Percentiles rank a stretch among this genome's conserved stretches.
These are phyloP conservation scores for Gymnothorax javanicus DNA, from an alignment of 2,797 vertebrate genomes.

Conservation along the genomic window DNA sequence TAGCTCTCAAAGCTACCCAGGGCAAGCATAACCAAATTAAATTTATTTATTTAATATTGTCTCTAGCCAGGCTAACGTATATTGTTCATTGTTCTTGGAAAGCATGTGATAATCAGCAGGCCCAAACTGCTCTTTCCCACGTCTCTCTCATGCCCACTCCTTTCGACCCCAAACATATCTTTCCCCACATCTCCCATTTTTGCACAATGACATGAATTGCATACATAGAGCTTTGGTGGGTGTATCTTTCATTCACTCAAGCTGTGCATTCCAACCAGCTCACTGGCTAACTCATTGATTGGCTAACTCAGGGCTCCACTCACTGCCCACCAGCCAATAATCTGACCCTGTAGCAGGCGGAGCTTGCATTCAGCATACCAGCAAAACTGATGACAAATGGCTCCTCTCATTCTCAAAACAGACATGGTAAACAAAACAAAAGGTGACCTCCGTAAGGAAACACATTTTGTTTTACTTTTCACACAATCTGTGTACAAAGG, in stretches of 20 bases:
- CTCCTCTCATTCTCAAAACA: too few relatives aligned
- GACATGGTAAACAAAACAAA: too few relatives aligned
- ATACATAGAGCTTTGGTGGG: neutral
- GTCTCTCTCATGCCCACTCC: neutral
- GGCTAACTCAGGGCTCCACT: neutral
- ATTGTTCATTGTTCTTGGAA: neutral
- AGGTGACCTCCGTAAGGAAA: too few relatives aligned
- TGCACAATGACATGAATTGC: neutral
- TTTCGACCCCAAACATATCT: neutral
- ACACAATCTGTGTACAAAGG: too few relatives aligned
- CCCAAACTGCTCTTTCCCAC: neutral
- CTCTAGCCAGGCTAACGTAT: neutral
- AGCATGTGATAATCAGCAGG: neutral
- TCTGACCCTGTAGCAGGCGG: neutral
- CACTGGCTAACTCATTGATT: neutral
- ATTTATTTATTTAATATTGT: neutral
- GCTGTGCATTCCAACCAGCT: neutral
- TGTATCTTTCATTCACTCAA: neutral
- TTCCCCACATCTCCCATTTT: neutral
- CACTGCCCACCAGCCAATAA: neutral
- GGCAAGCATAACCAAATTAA: neutral
- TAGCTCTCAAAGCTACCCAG: neutral
- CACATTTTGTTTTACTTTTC: too few relatives aligned
- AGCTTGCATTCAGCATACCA: neutral
- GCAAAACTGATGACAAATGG: too few relatives aligned